Base-by-base conservation (phyloP, 2,113 vertebrate species). In the Alexandromys fortis region DNA sequence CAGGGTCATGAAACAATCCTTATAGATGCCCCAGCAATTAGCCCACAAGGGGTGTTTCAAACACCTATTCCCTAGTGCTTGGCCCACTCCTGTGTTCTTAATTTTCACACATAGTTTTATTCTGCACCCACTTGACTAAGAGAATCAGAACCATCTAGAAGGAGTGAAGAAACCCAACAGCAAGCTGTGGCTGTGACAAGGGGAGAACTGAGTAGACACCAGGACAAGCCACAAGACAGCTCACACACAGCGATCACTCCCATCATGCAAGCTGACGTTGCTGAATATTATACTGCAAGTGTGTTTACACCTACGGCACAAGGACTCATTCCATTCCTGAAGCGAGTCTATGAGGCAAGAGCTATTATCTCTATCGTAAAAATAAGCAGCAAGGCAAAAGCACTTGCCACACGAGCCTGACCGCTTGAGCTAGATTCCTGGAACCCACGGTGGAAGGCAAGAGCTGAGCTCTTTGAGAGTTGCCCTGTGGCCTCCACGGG, bases 1-100 rank as follows among this genome's bases (percentile, higher is more conserved):
- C 61, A 81, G 85, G 21, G 49, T 22, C 55, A 93, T 24, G 28
- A 91, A 92, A 93, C 30, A 58, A 95, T 75, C 47, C 70, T 82
- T 45, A 12, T 7, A 79, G 68, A 70, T 17, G 26, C 19, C 30
- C 45, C 85, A 38, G 26, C 81, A 89, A 78, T 33, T 90, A 45
- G 12, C 86, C 75, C 33, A 67, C 42, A 96, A 33, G 24, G 26
- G 38, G 67, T 72, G 13, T 61, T 96, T 38, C 81, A 52, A 72
- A 63, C 78, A 91, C 89, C 65, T 89, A 11, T 14, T 76, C 49
- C 89, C 73, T 72, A 67, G 93, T 82, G n/a, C 21, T 55, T 55
- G 72, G 70, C 16, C 76, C 52, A 77, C 17, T 77, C 65, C 28
- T 86, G 65, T 63, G 49, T 47, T 49, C 70, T 92, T 82, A 70